Conservation (phyloP, 1,140 invertebrate species). For the Eumaeus atala region DNA sequence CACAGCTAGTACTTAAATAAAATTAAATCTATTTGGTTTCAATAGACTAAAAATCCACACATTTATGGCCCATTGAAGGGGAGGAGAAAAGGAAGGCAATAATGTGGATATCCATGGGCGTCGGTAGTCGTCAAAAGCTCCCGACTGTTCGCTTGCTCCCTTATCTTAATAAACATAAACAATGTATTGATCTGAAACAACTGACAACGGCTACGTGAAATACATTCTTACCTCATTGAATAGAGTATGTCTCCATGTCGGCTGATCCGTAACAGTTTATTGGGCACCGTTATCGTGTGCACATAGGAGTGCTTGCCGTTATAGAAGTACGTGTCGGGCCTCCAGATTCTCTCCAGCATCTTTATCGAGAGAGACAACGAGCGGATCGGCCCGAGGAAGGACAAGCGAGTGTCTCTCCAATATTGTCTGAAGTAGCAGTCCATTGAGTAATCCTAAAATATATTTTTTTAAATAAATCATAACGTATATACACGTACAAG, state of each 20-base stretch:
- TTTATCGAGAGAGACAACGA: constrained; percentile 90
- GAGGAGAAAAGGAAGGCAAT: no score
- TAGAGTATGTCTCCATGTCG: constrained; percentile 94
- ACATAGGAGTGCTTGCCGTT: constrained; percentile 94
- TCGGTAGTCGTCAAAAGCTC: no score
- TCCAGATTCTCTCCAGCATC: constrained; percentile 95
- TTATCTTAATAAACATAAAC: no score
- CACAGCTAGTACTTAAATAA: no score
- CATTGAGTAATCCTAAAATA: constrained; percentile 93
- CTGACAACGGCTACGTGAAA: background rate
- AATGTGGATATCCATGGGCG: no score
- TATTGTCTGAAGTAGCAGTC: constrained; percentile 97
- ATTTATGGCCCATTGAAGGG: no score
- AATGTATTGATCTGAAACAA: no score
- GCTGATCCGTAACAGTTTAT: constrained; percentile 91
- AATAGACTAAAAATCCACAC: no score
- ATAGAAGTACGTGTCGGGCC: constrained; percentile 96
- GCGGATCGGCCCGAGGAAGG: constrained; percentile 87
- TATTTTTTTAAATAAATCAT: no score
- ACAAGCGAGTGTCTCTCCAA: constrained; percentile 88
- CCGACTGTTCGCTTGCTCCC: no score
- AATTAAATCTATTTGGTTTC: no score
- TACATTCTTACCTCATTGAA: constrained; percentile 87
- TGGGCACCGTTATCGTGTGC: constrained; percentile 96
- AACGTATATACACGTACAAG: no score